Percentiles rank a stretch among this genome's conserved stretches.
Evolutionary conservation across 2,797 vertebrate species (phyloP).

Genomic region (Cheirogaleus major): DNA sequence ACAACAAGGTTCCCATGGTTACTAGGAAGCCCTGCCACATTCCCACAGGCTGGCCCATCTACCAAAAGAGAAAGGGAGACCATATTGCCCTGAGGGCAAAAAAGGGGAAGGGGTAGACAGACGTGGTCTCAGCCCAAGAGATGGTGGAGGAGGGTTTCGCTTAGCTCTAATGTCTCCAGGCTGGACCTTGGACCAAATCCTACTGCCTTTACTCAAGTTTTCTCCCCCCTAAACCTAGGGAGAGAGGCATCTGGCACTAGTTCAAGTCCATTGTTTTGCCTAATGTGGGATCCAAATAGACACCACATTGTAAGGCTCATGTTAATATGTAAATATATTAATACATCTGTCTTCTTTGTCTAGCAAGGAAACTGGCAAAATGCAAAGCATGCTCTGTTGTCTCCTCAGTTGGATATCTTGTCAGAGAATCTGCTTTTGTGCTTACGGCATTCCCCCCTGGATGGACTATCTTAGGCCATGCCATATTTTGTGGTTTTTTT

Average conservation of each 20-base stretch:
- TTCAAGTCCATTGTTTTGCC: constrained; percentile 67
- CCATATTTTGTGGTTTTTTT: background rate
- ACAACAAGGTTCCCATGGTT: constrained; percentile 73
- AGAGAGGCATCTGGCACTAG: constrained; percentile 30
- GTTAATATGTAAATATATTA: constrained; percentile 58
- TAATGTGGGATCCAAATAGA: constrained; percentile 53
- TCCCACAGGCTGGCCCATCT: constrained; percentile 53
- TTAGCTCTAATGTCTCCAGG: background rate
- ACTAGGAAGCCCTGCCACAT: constrained; percentile 53
- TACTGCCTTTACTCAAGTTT: background rate
- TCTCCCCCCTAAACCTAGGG: background rate
- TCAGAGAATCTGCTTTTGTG: constrained; percentile 19
- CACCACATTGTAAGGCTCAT: constrained; percentile 17
- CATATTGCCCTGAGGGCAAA: background rate
- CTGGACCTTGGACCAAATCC: background rate
- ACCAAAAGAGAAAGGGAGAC: constrained; percentile 41
- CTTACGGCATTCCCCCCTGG: background rate
- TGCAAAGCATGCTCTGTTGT: background rate
- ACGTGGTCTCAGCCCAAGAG: background rate
- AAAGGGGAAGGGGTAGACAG: background rate
- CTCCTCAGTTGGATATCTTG: background rate
- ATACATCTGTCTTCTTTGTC: constrained; percentile 55
- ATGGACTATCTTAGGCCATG: background rate
- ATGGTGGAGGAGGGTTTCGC: background rate
- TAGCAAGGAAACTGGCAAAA: constrained; percentile 10